A percentile compares a stretch with the other conserved stretches of the same genome.
These are phyloP conservation scores for Melopsittacus undulatus DNA, from an alignment of 2,797 vertebrate genomes.

Conservation along the genomic window DNA sequence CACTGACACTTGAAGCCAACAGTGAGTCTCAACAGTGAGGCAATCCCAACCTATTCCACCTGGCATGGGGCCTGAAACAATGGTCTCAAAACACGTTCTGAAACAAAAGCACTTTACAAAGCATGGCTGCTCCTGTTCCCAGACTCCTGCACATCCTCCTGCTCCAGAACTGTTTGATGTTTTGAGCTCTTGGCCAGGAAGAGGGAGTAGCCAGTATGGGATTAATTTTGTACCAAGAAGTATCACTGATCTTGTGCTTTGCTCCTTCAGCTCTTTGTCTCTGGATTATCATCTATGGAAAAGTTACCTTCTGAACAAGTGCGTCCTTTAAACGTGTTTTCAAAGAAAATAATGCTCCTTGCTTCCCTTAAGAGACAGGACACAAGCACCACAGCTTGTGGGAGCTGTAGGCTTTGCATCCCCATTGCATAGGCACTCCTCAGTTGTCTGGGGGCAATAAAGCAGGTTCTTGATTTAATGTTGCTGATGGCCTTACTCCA, in stretches of 20 bases:
- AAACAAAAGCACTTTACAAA: neutral
- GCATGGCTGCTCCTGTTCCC: neutral
- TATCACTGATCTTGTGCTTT: neutral
- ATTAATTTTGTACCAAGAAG: neutral
- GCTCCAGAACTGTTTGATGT: neutral
- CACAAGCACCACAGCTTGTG: neutral
- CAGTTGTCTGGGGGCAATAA: neutral
- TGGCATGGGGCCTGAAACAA: neutral
- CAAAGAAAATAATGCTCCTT: neutral
- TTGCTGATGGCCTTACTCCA: neutral
- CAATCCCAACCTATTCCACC: neutral
- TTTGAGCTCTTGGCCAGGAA: neutral
- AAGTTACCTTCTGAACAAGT: neutral
- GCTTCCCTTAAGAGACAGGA: neutral
- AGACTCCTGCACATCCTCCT: neutral
- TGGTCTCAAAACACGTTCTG: neutral
- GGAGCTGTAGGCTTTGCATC: neutral
- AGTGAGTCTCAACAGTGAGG: neutral
- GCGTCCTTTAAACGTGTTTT: neutral
- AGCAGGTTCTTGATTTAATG: neutral
- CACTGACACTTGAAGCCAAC: neutral
- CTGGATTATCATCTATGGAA: neutral
- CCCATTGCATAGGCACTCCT: rapidly evolving
- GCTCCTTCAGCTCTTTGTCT: neutral
- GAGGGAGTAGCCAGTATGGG: neutral